phyloP scores from a whole-genome alignment of 2,113 vertebrate species.

The Notiomystis cincta region DNA sequence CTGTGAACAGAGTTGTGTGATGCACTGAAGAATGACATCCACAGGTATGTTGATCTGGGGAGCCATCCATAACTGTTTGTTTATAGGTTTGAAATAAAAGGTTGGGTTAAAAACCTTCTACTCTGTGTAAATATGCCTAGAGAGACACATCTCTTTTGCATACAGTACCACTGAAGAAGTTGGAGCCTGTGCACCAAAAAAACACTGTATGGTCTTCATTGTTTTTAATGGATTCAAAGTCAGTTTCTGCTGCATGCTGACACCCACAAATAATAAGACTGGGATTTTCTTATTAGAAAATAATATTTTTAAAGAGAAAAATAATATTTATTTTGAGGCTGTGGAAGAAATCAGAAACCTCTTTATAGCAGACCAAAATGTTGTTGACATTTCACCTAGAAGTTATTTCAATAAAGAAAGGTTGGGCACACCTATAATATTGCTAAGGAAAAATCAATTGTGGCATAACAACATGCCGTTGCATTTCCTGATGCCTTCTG shows the following conservation, averaged over 20 bases:
- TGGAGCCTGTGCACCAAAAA: background rate
- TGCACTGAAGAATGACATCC: background rate
- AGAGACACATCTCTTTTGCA: background rate
- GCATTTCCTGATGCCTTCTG: background rate
- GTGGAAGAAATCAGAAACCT: background rate
- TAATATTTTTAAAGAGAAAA: background rate
- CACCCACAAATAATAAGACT: background rate
- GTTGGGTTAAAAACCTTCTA: background rate
- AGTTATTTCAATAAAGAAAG: background rate
- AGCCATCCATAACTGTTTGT: background rate
- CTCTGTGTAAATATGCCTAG: background rate
- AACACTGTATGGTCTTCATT: fast-evolving
- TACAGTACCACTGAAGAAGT: background rate
- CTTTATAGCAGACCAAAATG: background rate
- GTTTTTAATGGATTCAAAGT: background rate
- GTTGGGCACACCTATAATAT: background rate
- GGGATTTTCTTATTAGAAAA: background rate
- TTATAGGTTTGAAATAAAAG: background rate
- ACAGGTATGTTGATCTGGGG: background rate
- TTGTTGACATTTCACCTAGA: background rate
- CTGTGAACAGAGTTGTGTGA: background rate
- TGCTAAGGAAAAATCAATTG: background rate
- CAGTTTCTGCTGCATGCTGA: background rate
- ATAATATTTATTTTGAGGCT: background rate
- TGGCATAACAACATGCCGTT: background rate